Percentiles rank a stretch among this genome's conserved stretches.
phyloP scores from a whole-genome alignment of 2,888 invertebrate genomes.

The Cryptosula pallasiana region DNA sequence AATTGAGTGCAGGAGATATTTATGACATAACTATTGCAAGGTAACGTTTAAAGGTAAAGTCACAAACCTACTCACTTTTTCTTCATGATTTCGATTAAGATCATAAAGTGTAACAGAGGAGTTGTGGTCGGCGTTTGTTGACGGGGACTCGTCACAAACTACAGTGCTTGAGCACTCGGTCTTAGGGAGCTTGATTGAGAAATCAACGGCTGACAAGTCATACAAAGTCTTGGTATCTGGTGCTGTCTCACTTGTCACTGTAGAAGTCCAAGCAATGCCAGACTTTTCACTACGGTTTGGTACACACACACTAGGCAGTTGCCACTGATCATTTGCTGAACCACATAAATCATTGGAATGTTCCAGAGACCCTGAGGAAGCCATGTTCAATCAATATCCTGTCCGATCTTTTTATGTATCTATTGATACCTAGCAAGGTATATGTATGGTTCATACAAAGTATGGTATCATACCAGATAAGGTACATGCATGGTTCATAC shows the following conservation, averaged over 20 bases:
- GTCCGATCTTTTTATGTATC: too few relatives aligned
- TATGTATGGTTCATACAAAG: too few relatives aligned
- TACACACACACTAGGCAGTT: neutral
- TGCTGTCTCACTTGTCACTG: neutral
- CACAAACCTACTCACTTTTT: neutral
- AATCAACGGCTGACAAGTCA: slow-evolving; percentile 7
- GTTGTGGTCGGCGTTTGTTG: neutral
- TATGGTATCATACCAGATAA: too few relatives aligned
- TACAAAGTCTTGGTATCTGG: neutral
- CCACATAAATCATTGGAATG: neutral
- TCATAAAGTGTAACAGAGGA: neutral
- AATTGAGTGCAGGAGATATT: too few relatives aligned
- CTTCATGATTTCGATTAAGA: neutral
- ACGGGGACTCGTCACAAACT: neutral
- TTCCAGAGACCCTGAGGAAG: neutral
- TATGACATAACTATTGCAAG: too few relatives aligned
- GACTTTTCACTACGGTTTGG: neutral
- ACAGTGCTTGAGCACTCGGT: neutral
- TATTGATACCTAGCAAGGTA: too few relatives aligned
- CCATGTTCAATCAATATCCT: too few relatives aligned
- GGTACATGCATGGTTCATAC: too few relatives aligned
- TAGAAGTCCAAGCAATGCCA: neutral
- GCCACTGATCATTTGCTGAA: neutral
- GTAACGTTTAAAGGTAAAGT: too few relatives aligned
- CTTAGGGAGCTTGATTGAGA: neutral